These are phyloP conservation scores for Microtus montanus DNA, from an alignment of 2,113 vertebrate species.

Conservation along the genomic window DNA sequence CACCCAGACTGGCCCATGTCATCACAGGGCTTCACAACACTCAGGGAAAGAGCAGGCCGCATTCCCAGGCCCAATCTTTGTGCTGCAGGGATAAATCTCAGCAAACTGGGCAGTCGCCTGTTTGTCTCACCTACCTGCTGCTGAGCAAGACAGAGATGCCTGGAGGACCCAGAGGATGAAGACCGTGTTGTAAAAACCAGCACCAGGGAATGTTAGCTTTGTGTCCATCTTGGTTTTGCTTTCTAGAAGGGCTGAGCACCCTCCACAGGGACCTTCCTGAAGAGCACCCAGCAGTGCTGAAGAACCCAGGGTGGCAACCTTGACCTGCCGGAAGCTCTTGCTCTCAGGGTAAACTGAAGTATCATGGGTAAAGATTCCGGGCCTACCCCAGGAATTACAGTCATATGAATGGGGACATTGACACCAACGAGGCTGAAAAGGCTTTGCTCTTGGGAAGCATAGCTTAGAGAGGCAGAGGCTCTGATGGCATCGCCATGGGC, in stretches of 20 bases:
- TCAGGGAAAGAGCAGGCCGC: not conserved
- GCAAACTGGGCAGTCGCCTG: too few species aligned
- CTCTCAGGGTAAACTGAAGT: too few species aligned
- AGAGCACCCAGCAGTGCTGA: too few species aligned
- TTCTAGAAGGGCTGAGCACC: not conserved
- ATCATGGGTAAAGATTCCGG: not conserved
- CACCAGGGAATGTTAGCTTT: not conserved
- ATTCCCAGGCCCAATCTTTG: not conserved
- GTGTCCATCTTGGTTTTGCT: fast-evolving
- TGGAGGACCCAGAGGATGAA: not conserved
- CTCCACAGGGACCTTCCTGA: not conserved
- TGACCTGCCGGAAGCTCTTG: not conserved
- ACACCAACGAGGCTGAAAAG: not conserved
- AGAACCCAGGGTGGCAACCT: not conserved
- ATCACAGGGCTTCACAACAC: not conserved
- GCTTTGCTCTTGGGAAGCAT: not conserved
- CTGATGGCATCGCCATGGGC: fast-evolving
- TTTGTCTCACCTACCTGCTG: not conserved
- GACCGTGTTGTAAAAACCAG: not conserved
- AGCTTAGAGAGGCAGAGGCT: not conserved
- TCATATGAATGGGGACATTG: not conserved
- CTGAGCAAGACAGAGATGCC: not conserved
- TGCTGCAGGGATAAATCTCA: too few species aligned
- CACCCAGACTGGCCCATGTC: fast-evolving
- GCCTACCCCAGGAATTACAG: not conserved